Evolutionary conservation across 2,888 invertebrate species (phyloP).

Genomic region (Himalopsyche kuldschensis): DNA sequence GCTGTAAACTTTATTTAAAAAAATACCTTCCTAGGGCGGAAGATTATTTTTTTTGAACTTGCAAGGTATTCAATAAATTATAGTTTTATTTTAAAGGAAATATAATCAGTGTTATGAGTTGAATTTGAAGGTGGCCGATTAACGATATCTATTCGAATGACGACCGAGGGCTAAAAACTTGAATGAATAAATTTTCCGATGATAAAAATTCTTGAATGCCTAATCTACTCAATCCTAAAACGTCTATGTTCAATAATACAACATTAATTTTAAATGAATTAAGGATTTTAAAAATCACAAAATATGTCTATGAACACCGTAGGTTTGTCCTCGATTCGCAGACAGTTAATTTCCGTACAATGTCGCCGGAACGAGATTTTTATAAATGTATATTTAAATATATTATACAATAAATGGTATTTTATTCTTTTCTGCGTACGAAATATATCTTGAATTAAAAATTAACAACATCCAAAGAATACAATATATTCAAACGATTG

Average conservation of each 20-base stretch:
- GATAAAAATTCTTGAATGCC: not conserved
- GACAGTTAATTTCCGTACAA: not conserved
- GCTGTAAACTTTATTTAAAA: not conserved
- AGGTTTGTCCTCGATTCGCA: not conserved
- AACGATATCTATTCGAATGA: too few relatives aligned
- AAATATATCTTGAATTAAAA: constrained; percentile 4
- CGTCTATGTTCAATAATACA: not conserved
- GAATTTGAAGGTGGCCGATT: too few relatives aligned
- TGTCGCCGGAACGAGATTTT: not conserved
- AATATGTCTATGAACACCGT: not conserved
- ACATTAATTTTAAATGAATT: not conserved
- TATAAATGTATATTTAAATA: not conserved
- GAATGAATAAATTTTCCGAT: not conserved
- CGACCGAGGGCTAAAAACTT: too few relatives aligned
- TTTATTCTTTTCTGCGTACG: not conserved
- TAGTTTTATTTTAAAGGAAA: not conserved
- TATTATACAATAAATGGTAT: not conserved
- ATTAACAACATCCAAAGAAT: constrained; percentile 8
- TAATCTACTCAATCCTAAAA: not conserved
- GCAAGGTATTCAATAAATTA: not conserved
- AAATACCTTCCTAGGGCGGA: not conserved
- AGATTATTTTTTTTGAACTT: not conserved
- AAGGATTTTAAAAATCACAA: not conserved
- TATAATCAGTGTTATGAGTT: too few relatives aligned
- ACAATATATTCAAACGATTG: not conserved